Percentiles rank a stretch among this genome's conserved stretches.
Conservation (phyloP, 1,140 invertebrate species). For the Dolichoris vasculosae region DNA sequence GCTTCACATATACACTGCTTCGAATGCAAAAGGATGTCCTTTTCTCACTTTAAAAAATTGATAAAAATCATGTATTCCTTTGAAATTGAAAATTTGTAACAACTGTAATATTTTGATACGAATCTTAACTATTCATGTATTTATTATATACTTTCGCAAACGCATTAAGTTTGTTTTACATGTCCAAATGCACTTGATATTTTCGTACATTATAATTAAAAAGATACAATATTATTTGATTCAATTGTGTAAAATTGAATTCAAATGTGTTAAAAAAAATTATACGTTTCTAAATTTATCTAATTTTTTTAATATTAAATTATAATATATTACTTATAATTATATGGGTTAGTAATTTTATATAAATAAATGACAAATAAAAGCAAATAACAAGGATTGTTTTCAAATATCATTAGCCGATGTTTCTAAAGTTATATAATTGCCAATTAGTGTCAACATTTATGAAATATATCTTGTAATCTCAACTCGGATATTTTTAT, state of each 20-base stretch:
- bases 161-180: neutral
- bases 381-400: too few relatives aligned
- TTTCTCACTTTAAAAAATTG: constrained; percentile 23
- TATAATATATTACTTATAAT: too few relatives aligned
- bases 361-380: too few relatives aligned
- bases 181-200: neutral
- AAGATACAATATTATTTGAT: too few relatives aligned
- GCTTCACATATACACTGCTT: neutral
- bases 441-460: neutral
- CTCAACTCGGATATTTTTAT: neutral
- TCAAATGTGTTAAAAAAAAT: too few relatives aligned
- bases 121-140: neutral
- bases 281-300: too few relatives aligned
- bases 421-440: neutral
- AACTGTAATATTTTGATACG: neutral
- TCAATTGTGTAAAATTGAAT: too few relatives aligned
- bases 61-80: neutral
- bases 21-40: neutral
- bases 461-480: neutral
- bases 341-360: too few relatives aligned
- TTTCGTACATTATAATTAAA: neutral
- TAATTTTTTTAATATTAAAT: too few relatives aligned
- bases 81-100: neutral
- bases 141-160: neutral
- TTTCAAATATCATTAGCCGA: too few relatives aligned